Percentiles rank a stretch among this genome's conserved stretches.
phyloP scores from a whole-genome alignment of 2,113 vertebrate species.

The Chlorodrepanis virens region DNA sequence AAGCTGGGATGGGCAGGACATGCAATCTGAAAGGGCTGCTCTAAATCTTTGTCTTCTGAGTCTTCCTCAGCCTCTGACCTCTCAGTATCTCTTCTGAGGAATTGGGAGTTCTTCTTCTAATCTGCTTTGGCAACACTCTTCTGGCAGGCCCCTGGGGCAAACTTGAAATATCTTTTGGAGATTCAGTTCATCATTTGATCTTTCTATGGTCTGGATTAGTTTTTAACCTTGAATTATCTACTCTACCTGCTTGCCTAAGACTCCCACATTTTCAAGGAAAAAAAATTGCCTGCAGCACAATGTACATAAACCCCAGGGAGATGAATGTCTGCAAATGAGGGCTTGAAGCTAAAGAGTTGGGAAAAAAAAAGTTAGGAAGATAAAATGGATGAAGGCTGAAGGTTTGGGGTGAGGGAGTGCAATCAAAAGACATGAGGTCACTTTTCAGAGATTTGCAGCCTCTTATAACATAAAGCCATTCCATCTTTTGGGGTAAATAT shows the following conservation, averaged over 20 bases:
- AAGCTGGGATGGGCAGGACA: constrained; percentile 5
- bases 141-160: constrained; percentile 46
- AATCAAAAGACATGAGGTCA: not conserved
- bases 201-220: constrained; percentile 42
- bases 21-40: constrained; percentile 26
- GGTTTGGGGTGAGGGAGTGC: not conserved
- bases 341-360: not conserved
- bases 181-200: constrained; percentile 47
- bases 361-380: not conserved
- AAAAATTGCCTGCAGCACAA: not conserved
- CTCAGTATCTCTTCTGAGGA: constrained; percentile 36
- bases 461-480: not conserved
- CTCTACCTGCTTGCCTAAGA: constrained; percentile 14
- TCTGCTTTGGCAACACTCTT: constrained; percentile 49
- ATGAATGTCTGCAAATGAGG: not conserved
- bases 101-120: constrained; percentile 36
- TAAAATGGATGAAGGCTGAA: not conserved
- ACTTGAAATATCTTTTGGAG: constrained; percentile 22
- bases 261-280: constrained; percentile 22
- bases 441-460: not conserved
- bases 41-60: constrained; percentile 41
- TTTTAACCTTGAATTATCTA: constrained; percentile 43
- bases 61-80: constrained; percentile 57
- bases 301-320: not conserved
- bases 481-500: not conserved